Conservation (phyloP, 2,888 invertebrate species). For the Drosophila peninsularis region DNA sequence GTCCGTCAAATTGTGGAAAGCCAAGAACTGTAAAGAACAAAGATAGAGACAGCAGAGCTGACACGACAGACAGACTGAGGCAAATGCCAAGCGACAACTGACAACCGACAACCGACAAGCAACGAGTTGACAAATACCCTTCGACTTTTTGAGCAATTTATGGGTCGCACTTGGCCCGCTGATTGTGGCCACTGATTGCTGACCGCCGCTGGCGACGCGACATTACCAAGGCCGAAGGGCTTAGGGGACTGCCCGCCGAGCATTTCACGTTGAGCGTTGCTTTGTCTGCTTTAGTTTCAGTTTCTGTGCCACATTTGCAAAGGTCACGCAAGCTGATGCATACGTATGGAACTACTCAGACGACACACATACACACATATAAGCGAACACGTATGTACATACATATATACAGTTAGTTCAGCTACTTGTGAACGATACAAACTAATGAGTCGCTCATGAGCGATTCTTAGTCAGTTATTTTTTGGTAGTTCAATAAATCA, state of each 20-base stretch:
- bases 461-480: neutral
- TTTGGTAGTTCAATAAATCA: neutral
- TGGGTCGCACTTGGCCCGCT: constrained; percentile 69
- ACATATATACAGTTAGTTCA: neutral
- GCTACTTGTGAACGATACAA: neutral
- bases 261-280: constrained; percentile 6
- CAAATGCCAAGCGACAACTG: constrained; percentile 38
- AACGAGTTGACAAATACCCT: constrained; percentile 77
- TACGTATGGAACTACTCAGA: neutral
- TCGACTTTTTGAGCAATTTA: constrained; percentile 78
- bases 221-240: constrained; percentile 71
- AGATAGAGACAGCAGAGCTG: constrained; percentile 29
- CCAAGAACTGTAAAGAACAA: constrained; percentile 30
- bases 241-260: constrained; percentile 41
- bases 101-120: constrained; percentile 60
- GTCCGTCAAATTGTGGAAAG: constrained; percentile 67
- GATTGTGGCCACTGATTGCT: constrained; percentile 72
- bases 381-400: neutral
- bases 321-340: constrained; percentile 57
- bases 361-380: neutral
- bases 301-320: constrained; percentile 61
- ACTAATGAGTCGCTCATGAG: neutral
- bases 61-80: constrained; percentile 22
- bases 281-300: constrained; percentile 10
- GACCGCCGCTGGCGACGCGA: constrained; percentile 45